A percentile compares a stretch with the other conserved stretches of the same genome.
Conservation (phyloP, 2,113 vertebrate genomes). For the Oreotragus oreotragus region DNA sequence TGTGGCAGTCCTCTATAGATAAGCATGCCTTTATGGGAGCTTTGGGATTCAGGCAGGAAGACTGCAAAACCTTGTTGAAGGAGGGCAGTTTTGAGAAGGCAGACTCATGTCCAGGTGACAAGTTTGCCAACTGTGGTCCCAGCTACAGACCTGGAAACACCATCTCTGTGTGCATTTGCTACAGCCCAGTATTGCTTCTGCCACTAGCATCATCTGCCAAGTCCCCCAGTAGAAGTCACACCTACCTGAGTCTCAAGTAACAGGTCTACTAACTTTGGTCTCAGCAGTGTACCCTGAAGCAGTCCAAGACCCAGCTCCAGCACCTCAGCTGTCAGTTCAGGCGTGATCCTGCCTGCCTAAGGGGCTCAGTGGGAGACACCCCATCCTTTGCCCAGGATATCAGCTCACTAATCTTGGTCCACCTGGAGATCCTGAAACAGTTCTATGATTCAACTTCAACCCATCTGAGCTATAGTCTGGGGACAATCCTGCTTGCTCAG, state of each 20-base stretch:
- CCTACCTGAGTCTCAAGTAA: not conserved
- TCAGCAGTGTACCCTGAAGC: not conserved
- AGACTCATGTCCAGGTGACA: not conserved
- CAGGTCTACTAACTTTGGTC: not conserved
- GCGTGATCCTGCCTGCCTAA: not conserved
- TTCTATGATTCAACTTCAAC: not conserved
- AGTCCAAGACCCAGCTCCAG: not conserved
- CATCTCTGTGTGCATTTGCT: not conserved
- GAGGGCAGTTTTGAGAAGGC: not conserved
- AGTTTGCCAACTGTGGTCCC: not conserved
- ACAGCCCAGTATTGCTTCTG: not conserved
- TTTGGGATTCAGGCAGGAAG: not conserved
- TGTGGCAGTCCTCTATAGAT: not conserved
- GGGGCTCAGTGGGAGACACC: not conserved
- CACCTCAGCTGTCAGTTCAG: not conserved
- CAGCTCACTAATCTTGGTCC: not conserved
- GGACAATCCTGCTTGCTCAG: not conserved
- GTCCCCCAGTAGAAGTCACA: not conserved
- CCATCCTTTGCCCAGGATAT: not conserved
- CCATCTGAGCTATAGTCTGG: not conserved
- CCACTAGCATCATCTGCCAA: not conserved
- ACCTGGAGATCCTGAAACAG: not conserved
- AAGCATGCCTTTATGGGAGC: not conserved
- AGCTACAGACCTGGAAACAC: not conserved
- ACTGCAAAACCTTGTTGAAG: not conserved